phyloP scores from a whole-genome alignment of 2,797 vertebrate genomes.

The Clamator glandarius region DNA sequence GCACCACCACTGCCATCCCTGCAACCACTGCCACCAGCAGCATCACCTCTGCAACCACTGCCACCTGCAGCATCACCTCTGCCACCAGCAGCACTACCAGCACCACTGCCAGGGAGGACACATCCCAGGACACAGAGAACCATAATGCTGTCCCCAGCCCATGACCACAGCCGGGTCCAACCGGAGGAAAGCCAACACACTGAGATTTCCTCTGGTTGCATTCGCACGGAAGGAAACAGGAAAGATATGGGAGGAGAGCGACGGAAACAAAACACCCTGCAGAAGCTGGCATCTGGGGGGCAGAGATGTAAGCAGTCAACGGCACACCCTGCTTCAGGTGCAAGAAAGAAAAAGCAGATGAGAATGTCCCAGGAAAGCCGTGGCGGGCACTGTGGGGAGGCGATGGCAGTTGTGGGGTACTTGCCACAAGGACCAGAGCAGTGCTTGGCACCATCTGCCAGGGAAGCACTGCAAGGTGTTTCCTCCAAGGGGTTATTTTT shows the following conservation, averaged over 20 bases:
- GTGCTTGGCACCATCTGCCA: accelerated
- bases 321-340: not conserved
- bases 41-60: no score
- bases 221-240: not conserved
- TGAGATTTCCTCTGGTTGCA: conserved; percentile 1
- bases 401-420: accelerated
- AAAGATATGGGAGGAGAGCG: not conserved
- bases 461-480: accelerated
- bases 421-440: accelerated
- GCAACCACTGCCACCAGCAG: no score
- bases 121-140: not conserved
- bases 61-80: not conserved
- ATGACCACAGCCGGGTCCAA: not conserved
- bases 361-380: not conserved
- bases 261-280: not conserved
- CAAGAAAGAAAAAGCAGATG: not conserved
- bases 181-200: not conserved
- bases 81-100: not conserved
- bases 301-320: not conserved
- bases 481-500: not conserved
- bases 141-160: not conserved
- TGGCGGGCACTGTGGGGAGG: accelerated
- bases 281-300: not conserved
- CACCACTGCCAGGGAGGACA: not conserved
- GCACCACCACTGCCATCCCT: no score